Evolutionary conservation across 2,797 vertebrate species (phyloP), one percentile per base, ranked within the genome.

Genomic region (Channa striata): DNA sequence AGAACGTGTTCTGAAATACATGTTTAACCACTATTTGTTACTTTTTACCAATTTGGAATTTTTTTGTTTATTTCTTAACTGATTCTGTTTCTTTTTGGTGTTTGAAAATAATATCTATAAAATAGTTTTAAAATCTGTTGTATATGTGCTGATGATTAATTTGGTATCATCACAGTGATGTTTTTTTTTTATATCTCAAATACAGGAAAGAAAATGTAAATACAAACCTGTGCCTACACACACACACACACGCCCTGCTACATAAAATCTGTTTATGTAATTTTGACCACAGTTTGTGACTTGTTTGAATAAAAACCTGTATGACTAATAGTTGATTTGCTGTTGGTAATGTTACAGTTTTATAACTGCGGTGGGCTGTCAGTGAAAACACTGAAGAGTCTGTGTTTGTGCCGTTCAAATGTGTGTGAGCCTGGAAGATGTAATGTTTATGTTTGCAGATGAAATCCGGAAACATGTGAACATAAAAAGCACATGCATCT

Each of bases 1-100:
- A 99, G 94, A 97, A 98, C 0, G 96, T 95, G 0, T 99, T 99
- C 98, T 99, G 89, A 57, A 90, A 83, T 68, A 78, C 16, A 81
- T 1, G 0, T 23, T 6, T 5, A 68, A 5, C n/a, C 3, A 11
- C 19, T 12, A 16, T 5, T 10, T 39, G 39, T 34, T 10, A 30
- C n/a, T 25, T 30, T 40, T 61, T 23, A 39, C 23, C 19, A 20
- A 34, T 11, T 5, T 30, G 6, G 25, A 30, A 30, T 4, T 30
- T 30, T 4, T 30, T 30, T 6, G 4, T 30, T 30, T 30, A 30
- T 30, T 30, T 30, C 6, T 6, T 30, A 6, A 30, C 6, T 30
- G 25, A 30, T 30, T 30, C 6, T 30, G 25, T 30, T 6, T 30
- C n/a, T 30, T 30, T 30, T 30, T 30, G 6, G 25, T 30, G 25